Conservation (phyloP, 2,113 vertebrate genomes). For the Epinephelus fuscoguttatus region DNA sequence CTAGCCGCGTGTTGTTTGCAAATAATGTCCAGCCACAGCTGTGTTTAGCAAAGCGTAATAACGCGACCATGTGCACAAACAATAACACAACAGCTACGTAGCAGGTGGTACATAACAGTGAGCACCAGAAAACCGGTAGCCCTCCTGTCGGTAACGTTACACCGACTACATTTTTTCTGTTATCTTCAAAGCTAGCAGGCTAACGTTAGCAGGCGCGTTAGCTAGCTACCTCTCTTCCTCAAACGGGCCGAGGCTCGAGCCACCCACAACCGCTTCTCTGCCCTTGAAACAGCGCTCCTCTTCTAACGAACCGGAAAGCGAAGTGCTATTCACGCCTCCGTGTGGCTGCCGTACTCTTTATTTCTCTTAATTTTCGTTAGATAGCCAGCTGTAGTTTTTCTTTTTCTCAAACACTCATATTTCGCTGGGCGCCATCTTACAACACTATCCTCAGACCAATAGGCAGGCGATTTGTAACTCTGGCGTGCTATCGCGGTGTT, state of each 20-base stretch:
- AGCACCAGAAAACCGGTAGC: rapidly evolving
- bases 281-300: slow-evolving; percentile 27
- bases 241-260: slow-evolving; percentile 53
- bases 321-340: background rate
- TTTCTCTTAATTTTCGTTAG: slow-evolving; percentile 33
- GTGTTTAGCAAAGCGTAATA: background rate
- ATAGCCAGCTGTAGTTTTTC: slow-evolving; percentile 49
- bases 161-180: slow-evolving; percentile 35
- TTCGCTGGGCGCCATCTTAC: slow-evolving; percentile 95
- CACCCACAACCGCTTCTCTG: slow-evolving; percentile 46
- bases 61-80: background rate
- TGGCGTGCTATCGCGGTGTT: slow-evolving; percentile 80
- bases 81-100: no score
- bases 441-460: slow-evolving; percentile 89
- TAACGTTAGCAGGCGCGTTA: slow-evolving; percentile 64
- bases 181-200: slow-evolving; percentile 57
- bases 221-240: slow-evolving; percentile 75
- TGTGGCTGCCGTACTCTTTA: background rate
- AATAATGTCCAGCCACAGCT: slow-evolving; percentile 1
- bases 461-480: slow-evolving; percentile 47
- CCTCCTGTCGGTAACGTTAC: background rate
- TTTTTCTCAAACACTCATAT: slow-evolving; percentile 89
- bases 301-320: background rate
- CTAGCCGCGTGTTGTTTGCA: slow-evolving; percentile 70
- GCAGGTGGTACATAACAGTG: rapidly evolving